These are phyloP conservation scores for Stegodyphus mimosarum DNA, from an alignment of 1,140 invertebrate genomes.

Conservation along the genomic window DNA sequence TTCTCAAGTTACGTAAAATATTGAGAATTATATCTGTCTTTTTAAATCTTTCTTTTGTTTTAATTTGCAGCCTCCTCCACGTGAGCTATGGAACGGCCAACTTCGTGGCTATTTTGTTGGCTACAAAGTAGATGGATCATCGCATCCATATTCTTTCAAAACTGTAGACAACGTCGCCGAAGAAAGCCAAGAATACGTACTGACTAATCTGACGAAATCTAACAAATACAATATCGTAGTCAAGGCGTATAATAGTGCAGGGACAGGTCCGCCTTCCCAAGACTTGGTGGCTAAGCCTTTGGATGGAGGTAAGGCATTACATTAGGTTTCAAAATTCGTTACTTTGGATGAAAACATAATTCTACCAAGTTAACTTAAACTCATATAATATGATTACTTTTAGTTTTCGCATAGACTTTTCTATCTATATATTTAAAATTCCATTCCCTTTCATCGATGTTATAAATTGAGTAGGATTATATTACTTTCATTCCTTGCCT, in stretches of 20 bases:
- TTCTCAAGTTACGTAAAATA: neutral
- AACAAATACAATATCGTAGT: slow-evolving; percentile 64
- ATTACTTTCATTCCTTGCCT: no score
- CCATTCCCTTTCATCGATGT: no score
- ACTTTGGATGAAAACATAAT: no score
- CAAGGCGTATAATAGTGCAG: slow-evolving; percentile 64
- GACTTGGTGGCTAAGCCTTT: slow-evolving; percentile 63
- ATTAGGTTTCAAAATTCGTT: no score
- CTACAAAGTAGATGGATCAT: slow-evolving; percentile 80
- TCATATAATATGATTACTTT: no score
- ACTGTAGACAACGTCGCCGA: slow-evolving; percentile 40
- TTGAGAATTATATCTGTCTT: no score
- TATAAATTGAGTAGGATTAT: no score
- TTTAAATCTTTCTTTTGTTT: neutral
- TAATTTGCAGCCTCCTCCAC: slow-evolving; percentile 75
- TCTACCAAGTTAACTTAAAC: no score
- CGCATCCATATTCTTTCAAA: slow-evolving; percentile 73
- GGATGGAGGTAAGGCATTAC: slow-evolving; percentile 62
- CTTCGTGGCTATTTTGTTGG: slow-evolving; percentile 80
- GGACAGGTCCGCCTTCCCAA: slow-evolving; percentile 64
- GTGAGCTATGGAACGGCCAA: slow-evolving; percentile 93
- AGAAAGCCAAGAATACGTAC: slow-evolving; percentile 61
- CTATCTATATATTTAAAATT: no score
- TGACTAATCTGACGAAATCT: slow-evolving; percentile 62
- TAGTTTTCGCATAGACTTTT: no score